Base-by-base conservation (phyloP, 1,140 invertebrate species). In the Melipona quadrifasciata region DNA sequence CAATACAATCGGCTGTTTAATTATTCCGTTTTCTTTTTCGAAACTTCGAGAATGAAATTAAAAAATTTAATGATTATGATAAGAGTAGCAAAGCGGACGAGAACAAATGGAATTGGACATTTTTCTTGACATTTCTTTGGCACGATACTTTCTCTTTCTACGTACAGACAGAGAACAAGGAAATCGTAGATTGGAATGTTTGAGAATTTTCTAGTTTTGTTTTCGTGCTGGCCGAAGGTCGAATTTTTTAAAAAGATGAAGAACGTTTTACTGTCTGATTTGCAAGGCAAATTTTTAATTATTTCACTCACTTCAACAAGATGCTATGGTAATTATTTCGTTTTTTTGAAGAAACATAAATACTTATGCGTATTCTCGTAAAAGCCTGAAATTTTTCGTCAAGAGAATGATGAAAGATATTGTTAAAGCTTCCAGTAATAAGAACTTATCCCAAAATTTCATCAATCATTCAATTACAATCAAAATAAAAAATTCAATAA, bases 111-210 rank as follows among this genome's bases (percentile, higher is more conserved):
- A 24, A 51, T 39, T 21, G 16, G 39, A n/a, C 6, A 71, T 71
- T 71, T 71, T 72, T 51, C 39, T 72, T 17, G 34, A 51, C 47
- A 27, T 72, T n/a, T 47, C 16, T 17, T 17, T 12, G 34, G 2
- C n/a, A 51, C 21, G 24, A 2, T 19, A 74, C 51, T 74, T 74
- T 74, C 72, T 74, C 27, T 74, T 74, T 8, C 72, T 31, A 31
- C n/a, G 34, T 34, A 71, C 11, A 53, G 21, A 21, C 34, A 19
- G 53, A 74, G 47, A 17, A 31, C 17, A 17, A 74, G 47, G 72
- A 55, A 57, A 55, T 74, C 1, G 19, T 27, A 10, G 11, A 73
- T 27, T 21, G 27, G 51, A 74, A 74, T 24, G 27, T 21, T 57
- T 21, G 27, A 31, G n/a, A 74, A 74, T 74, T 74, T 57, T 74